These are phyloP conservation scores for Pseudolycoriella hygida DNA, from an alignment of 2,888 invertebrate species.

Conservation along the genomic window DNA sequence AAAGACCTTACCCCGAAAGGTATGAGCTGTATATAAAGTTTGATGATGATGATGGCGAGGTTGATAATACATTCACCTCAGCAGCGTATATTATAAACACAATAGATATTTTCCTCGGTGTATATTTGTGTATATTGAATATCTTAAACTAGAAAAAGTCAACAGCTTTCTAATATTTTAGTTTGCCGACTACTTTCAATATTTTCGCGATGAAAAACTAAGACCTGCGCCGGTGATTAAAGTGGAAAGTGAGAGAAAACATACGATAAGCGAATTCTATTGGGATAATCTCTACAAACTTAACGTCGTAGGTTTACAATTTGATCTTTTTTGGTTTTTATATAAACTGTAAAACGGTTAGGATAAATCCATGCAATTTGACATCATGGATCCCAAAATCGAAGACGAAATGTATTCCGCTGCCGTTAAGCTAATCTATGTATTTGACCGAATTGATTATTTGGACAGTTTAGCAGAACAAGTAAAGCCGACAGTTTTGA, in stretches of 20 bases:
- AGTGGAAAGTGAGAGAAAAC: conserved; percentile 32
- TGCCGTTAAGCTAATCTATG: conserved; percentile 38
- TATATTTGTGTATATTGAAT: too few relatives aligned
- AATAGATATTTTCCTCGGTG: too few relatives aligned
- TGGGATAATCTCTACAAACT: conserved; percentile 33
- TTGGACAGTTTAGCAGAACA: neutral
- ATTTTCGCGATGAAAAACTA: conserved; percentile 1
- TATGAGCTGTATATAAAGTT: too few relatives aligned
- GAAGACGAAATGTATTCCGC: conserved; percentile 39
- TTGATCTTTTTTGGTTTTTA: neutral
- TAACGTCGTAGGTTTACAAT: conserved; percentile 27
- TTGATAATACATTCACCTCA: too few relatives aligned
- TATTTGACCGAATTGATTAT: conserved; percentile 34
- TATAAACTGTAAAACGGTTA: too few relatives aligned
- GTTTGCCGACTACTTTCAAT: conserved; percentile 48
- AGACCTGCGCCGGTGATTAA: conserved; percentile 38
- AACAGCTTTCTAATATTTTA: conserved; percentile 13
- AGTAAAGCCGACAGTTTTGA: conserved; percentile 47
- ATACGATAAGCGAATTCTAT: conserved; percentile 41
- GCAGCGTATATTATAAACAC: too few relatives aligned
- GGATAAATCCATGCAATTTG: conserved; percentile 17
- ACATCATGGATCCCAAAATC: conserved; percentile 37
- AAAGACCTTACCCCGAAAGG: too few relatives aligned
- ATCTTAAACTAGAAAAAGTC: too few relatives aligned
- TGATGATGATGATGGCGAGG: too few relatives aligned